Evolutionary conservation across 2,113 vertebrate genomes (phyloP), one percentile per base, ranked within the genome.

Genomic region (Ptilorrhoa leucosticta): DNA sequence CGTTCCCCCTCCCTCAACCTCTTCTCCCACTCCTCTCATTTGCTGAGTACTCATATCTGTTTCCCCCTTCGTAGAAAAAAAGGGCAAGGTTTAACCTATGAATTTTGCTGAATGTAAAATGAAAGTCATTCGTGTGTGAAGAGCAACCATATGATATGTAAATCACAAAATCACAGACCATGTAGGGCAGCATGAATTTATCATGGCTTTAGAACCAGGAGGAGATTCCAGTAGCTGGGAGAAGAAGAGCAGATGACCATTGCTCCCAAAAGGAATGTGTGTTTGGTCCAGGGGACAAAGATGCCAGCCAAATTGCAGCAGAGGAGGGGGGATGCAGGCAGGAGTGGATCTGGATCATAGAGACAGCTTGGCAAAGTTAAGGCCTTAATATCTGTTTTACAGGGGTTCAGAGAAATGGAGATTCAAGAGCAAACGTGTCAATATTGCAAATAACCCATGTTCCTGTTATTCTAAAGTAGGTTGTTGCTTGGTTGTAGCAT

Each of bases 81-180:
- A 92, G 77, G 64, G 28, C 40, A 75, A 84, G 60, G 27, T 75
- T 89, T 60, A 89, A 48, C 45, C 66, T 73, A 2, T 40, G 53
- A 69, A 63, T 93, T 94, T 69, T 89, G 47, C 65, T 93, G 81
- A 90, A 71, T 58, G 30, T 69, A 61, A 93, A 82, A 79, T 50
- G 35, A 48, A 90, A 89, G 48, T 61, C 40, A 76, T n/a, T 51
- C 26, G 2, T 82, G 87, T 54, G 65, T 91, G 79, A 96, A 91
- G 82, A 89, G 50, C 63, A 91, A 58, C 78, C 70, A 10, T 35
- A 58, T 16, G 27, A 65, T 65, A 85, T 77, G 54, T 83, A 94
- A 95, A 95, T 94, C 77, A 76, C 45, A 85, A 89, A 95, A 83
- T 86, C 83, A 90, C 13, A 50, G 63, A 61, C 73, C 87, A 9